Percentiles rank a stretch among this genome's conserved stretches.
Conservation (phyloP, 2,888 invertebrate genomes). For the Aporophyla lueneburgensis region DNA sequence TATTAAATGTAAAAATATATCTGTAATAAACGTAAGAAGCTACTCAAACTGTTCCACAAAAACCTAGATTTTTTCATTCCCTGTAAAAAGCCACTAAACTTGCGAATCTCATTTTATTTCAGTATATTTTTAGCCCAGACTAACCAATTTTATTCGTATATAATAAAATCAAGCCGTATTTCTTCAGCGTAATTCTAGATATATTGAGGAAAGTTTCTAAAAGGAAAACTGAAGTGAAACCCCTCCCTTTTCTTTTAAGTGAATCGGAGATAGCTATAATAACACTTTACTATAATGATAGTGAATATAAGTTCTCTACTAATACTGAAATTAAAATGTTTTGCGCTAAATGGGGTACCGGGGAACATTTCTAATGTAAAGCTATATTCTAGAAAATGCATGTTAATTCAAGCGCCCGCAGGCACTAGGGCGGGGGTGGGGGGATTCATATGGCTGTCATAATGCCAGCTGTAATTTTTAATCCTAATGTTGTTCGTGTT, state of each 20-base stretch:
- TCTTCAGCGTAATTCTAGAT: conserved; percentile 5
- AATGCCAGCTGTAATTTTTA: too few species aligned
- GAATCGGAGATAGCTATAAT: neutral
- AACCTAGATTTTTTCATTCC: conserved; percentile 12
- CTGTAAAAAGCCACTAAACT: conserved; percentile 30
- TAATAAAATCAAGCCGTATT: conserved; percentile 33
- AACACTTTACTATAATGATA: neutral
- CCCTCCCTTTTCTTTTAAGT: conserved; percentile 5
- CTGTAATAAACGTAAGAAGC: conserved; percentile 12
- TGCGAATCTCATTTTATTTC: conserved; percentile 3
- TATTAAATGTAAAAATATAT: conserved; percentile 2
- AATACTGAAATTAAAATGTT: conserved; percentile 2
- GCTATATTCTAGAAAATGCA: conserved; percentile 35
- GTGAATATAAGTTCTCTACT: neutral
- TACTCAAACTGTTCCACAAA: conserved; percentile 19
- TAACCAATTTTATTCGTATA: conserved; percentile 29
- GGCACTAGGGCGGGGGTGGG: neutral
- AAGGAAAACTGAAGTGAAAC: conserved; percentile 3
- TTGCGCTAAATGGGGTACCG: neutral
- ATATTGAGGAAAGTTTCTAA: conserved; percentile 16
- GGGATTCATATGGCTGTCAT: conserved; percentile 9
- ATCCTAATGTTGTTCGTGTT: neutral
- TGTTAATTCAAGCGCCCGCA: conserved; percentile 16
- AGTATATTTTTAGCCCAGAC: conserved; percentile 21
- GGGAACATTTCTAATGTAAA: conserved; percentile 13